Base-by-base conservation (phyloP, 2,113 vertebrate genomes). In the Symphodus melops region DNA sequence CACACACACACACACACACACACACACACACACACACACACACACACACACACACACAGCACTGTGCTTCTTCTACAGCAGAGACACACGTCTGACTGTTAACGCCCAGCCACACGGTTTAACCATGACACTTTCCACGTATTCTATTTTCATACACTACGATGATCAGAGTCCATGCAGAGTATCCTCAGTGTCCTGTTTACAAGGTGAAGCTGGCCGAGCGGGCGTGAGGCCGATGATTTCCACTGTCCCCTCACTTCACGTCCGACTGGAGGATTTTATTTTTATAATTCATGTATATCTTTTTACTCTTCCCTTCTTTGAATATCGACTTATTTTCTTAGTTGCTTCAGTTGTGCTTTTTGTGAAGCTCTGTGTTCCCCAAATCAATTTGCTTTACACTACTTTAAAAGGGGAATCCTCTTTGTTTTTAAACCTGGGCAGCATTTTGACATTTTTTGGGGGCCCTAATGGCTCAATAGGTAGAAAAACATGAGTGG, bases 131-230 rank as follows among this genome's bases (percentile, higher is more conserved):
- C 39, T 72, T 74, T 73, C 46, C 75, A 70, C 58, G 25, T 57
- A 42, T 73, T 88, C 79, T 91, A 87, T 91, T 92, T 93, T 92
- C 91, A 68, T 89, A 92, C 75, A 81, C 83, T 75, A 86, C 82
- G 70, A 68, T 63, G 58, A 70, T 20, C 51, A 23, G 57, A 56
- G 25, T 25, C 49, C 71, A 44, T 55, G 36, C 28, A 51, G n/a
- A 75, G 63, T 56, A 52, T 77, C 60, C 53, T 72, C 69, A 61
- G 62, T 20, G 76, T 73, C 75, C 54, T 70, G 84, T 84, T 90
- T 82, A 83, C 81, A 77, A 61, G 36, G 65, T 7, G 21, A 54
- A 52, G 72, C 69, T 17, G 20, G 62, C 41, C 16, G 57, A 69
- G 72, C 9, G 42, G 53, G 23, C 19, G 54, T 33, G 57, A 52